Evolutionary conservation across 2,888 invertebrate genomes (phyloP).

Genomic region (Acanthococcus lagerstroemiae): DNA sequence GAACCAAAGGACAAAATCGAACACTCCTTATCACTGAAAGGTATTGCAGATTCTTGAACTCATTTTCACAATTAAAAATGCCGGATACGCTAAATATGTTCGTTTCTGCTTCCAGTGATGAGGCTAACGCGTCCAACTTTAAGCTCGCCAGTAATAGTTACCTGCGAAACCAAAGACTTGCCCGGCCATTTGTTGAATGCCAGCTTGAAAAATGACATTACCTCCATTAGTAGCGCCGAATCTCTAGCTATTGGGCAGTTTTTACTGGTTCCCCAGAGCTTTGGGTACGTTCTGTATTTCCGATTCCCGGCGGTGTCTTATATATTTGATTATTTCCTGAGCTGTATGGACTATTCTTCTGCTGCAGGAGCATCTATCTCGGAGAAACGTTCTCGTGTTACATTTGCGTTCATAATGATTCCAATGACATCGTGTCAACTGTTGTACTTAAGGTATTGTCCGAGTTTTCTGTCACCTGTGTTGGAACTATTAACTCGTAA

Average conservation of each 20-base stretch:
- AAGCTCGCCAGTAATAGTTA: slow-evolving; percentile 67
- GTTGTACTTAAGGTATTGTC: slow-evolving; percentile 62
- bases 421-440: slow-evolving; percentile 69
- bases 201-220: slow-evolving; percentile 69
- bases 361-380: slow-evolving; percentile 75
- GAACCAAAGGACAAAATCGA: slow-evolving; percentile 52
- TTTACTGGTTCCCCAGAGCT: slow-evolving; percentile 86
- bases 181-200: slow-evolving; percentile 70
- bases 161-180: slow-evolving; percentile 75
- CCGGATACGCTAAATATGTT: not conserved
- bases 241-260: slow-evolving; percentile 79
- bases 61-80: not conserved
- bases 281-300: slow-evolving; percentile 54
- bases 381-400: slow-evolving; percentile 98
- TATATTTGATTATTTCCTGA: not conserved
- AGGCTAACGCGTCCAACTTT: slow-evolving; percentile 84
- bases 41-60: slow-evolving; percentile 35
- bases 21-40: slow-evolving; percentile 54
- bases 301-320: not conserved
- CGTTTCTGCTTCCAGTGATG: slow-evolving; percentile 60
- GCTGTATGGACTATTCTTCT: not conserved
- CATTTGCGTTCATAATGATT: slow-evolving; percentile 93
- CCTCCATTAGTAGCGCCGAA: slow-evolving; percentile 70
- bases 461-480: no score
- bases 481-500: no score